Conservation (phyloP, 1,140 invertebrate genomes). For the Semibalanus balanoides region DNA sequence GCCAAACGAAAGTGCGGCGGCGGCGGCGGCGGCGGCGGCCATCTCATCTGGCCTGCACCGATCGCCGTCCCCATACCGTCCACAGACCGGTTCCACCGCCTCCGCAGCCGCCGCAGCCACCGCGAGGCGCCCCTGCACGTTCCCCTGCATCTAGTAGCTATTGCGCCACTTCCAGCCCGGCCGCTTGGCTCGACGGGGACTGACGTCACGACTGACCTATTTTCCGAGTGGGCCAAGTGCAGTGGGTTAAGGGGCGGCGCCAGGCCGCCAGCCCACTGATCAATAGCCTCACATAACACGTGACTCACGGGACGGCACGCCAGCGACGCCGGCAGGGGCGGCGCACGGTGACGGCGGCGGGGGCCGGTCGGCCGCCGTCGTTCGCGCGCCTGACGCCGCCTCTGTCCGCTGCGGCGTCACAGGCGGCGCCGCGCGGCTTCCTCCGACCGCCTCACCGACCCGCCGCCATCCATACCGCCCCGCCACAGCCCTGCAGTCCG, state of each 20-base stretch:
- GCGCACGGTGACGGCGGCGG: too few relatives aligned
- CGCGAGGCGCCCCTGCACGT: background rate
- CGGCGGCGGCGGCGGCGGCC: too few relatives aligned
- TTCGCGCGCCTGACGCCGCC: background rate
- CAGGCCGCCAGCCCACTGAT: background rate
- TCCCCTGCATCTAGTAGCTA: background rate
- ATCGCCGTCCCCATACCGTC: background rate
- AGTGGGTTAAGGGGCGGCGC: background rate
- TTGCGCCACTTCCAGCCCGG: background rate
- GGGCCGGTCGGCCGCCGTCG: background rate
- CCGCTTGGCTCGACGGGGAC: too few relatives aligned
- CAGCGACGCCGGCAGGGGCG: too few relatives aligned
- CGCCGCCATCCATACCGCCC: too few relatives aligned
- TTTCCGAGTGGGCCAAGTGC: conserved; percentile 1
- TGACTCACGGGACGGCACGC: background rate
- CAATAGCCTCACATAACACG: background rate
- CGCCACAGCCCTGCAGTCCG: too few relatives aligned
- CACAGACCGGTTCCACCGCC: too few relatives aligned
- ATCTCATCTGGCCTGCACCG: background rate
- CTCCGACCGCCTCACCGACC: too few relatives aligned
- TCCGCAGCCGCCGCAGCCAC: too few relatives aligned
- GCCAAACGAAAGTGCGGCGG: background rate
- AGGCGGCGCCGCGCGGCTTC: too few relatives aligned
- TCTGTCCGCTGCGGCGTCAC: background rate
- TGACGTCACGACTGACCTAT: background rate